Evolutionary conservation across 2,797 vertebrate genomes (phyloP).

Genomic region (Enteromius treurensis): DNA sequence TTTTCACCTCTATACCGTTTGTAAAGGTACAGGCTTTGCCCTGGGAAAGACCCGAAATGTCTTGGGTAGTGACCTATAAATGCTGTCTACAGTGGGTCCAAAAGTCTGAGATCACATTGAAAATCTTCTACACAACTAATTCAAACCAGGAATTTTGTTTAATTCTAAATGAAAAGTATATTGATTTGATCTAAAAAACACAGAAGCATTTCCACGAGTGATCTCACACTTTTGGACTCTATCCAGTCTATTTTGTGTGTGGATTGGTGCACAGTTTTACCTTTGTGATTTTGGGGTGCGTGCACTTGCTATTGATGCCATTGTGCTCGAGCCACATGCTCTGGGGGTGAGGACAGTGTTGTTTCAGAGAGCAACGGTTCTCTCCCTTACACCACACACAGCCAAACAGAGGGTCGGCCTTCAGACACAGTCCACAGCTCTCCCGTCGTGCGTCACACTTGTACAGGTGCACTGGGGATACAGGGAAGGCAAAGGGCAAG

Average conservation of each 20-base stretch:
- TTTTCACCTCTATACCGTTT: neutral
- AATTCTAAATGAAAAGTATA: too few relatives aligned
- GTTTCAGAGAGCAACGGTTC: constrained; percentile 91
- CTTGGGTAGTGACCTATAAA: constrained; percentile 12
- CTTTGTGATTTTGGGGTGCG: constrained; percentile 92
- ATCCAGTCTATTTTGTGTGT: constrained; percentile 32
- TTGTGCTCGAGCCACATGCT: constrained; percentile 91
- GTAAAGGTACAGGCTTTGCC: neutral
- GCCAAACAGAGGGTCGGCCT: constrained; percentile 91
- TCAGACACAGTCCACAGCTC: constrained; percentile 96
- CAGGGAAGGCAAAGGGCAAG: constrained; percentile 19
- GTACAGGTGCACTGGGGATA: constrained; percentile 91
- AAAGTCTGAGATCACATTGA: neutral
- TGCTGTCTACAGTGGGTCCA: neutral
- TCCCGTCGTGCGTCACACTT: constrained; percentile 94
- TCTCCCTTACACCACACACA: constrained; percentile 95
- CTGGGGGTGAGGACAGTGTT: constrained; percentile 89
- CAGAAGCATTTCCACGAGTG: too few relatives aligned
- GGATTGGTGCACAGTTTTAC: constrained; percentile 73
- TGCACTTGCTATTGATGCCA: constrained; percentile 93
- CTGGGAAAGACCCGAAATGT: neutral
- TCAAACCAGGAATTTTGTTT: neutral
- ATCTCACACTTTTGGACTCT: neutral
- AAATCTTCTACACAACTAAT: neutral
- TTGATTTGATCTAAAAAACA: neutral